Conservation (phyloP, 2,797 vertebrate genomes). For the Morus bassanus region DNA sequence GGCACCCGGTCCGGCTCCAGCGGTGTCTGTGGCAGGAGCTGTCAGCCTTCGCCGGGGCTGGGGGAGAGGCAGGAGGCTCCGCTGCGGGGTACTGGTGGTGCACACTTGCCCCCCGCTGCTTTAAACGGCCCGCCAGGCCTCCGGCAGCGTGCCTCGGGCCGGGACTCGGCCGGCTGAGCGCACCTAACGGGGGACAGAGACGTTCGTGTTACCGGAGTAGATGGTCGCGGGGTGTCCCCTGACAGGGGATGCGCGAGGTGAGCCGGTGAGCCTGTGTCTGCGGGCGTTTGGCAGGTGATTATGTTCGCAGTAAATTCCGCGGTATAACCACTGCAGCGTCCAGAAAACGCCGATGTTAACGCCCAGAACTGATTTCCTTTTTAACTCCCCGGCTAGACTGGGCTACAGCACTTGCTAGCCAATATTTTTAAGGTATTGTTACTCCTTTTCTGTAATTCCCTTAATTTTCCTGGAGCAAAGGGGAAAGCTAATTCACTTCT, state of each 20-base stretch:
- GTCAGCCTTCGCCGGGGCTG: fast-evolving
- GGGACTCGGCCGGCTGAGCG: background rate
- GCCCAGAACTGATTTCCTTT: background rate
- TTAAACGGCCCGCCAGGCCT: fast-evolving
- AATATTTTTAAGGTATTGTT: background rate
- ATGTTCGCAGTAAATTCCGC: background rate
- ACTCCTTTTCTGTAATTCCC: background rate
- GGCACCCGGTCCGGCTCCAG: background rate
- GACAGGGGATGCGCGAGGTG: background rate
- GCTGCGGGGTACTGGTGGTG: fast-evolving
- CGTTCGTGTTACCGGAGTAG: background rate
- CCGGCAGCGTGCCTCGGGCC: background rate
- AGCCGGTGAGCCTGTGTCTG: background rate
- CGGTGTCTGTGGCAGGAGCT: background rate
- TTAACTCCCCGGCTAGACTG: background rate
- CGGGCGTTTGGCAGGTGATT: background rate
- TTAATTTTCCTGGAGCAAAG: background rate
- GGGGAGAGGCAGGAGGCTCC: background rate
- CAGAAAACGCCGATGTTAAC: background rate
- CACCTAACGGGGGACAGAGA: background rate
- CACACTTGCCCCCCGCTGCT: fast-evolving
- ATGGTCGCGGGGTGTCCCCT: background rate
- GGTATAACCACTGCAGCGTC: background rate
- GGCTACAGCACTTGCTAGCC: background rate
- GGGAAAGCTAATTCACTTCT: background rate